These are phyloP conservation scores for Rallus limicola DNA, from an alignment of 2,113 vertebrate genomes.

Conservation along the genomic window DNA sequence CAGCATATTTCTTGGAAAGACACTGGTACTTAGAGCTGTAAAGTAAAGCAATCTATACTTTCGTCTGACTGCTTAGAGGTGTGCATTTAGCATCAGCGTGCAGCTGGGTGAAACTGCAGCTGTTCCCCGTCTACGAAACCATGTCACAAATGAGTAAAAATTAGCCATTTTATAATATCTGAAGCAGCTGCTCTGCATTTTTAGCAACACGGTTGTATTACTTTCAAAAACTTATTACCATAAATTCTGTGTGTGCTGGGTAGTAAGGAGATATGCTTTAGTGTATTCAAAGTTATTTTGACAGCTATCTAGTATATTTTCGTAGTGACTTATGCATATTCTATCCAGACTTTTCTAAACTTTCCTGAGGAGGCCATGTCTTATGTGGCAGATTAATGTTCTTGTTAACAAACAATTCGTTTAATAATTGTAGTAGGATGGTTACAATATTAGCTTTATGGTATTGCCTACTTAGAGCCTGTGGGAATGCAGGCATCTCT, in stretches of 20 bases:
- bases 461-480: background rate
- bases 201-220: conserved; percentile 44
- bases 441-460: background rate
- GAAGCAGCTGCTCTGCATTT: conserved; percentile 71
- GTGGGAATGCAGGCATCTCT: background rate
- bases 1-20: conserved; percentile 63
- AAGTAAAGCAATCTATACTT: conserved; percentile 36
- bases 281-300: conserved; percentile 48
- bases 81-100: conserved; percentile 32
- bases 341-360: conserved; percentile 57
- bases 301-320: conserved; percentile 44
- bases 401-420: background rate
- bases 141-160: conserved; percentile 69
- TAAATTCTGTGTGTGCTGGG: conserved; percentile 60
- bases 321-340: conserved; percentile 16
- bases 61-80: conserved; percentile 27
- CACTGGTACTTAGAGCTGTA: background rate
- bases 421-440: background rate
- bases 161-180: conserved; percentile 68
- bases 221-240: conserved; percentile 58
- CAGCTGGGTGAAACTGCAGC: conserved; percentile 70
- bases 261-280: conserved; percentile 45
- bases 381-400: background rate
- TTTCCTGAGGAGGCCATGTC: conserved; percentile 35
- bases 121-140: conserved; percentile 50